These are phyloP conservation scores for Anthopleura xanthogrammica DNA, from an alignment of 92 coral and sea anemone genomes.

Conservation along the genomic window DNA sequence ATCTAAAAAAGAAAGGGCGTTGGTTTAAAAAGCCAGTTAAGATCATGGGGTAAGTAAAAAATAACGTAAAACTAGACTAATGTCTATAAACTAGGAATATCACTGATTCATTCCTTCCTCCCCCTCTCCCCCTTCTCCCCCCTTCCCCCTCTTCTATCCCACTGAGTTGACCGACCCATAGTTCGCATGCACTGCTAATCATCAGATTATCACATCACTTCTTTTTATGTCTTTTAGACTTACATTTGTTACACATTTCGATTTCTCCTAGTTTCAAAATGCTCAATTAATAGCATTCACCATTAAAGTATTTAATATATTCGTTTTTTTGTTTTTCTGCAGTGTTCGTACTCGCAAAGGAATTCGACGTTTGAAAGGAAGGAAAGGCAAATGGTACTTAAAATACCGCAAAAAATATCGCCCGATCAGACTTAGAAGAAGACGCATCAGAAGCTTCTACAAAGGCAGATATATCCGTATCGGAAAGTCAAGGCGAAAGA, in stretches of 20 bases:
- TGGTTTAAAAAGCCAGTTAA: background rate
- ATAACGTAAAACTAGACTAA: background rate
- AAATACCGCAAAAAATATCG: background rate
- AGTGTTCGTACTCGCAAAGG: slow-evolving; percentile 7
- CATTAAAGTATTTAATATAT: too few relatives aligned
- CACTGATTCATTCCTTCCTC: too few relatives aligned
- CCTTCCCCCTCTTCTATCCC: too few relatives aligned
- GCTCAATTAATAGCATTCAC: too few relatives aligned
- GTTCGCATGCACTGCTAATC: background rate
- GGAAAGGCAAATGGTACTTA: background rate
- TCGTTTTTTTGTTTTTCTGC: background rate
- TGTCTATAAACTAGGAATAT: background rate
- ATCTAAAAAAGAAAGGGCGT: background rate
- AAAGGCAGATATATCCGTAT: slow-evolving; percentile 2
- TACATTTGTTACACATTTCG: too few relatives aligned
- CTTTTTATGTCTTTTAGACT: too few relatives aligned
- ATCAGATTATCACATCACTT: too few relatives aligned
- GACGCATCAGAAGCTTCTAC: background rate
- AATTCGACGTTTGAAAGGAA: background rate
- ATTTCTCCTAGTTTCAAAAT: too few relatives aligned
- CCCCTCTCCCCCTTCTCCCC: too few relatives aligned
- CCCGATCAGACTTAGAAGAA: background rate
- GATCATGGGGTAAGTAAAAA: background rate
- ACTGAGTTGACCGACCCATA: too few relatives aligned
- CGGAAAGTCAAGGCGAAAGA: slow-evolving; percentile 9